Evolutionary conservation across 2,113 vertebrate species (phyloP).

Genomic region (Oryzias woworae): DNA sequence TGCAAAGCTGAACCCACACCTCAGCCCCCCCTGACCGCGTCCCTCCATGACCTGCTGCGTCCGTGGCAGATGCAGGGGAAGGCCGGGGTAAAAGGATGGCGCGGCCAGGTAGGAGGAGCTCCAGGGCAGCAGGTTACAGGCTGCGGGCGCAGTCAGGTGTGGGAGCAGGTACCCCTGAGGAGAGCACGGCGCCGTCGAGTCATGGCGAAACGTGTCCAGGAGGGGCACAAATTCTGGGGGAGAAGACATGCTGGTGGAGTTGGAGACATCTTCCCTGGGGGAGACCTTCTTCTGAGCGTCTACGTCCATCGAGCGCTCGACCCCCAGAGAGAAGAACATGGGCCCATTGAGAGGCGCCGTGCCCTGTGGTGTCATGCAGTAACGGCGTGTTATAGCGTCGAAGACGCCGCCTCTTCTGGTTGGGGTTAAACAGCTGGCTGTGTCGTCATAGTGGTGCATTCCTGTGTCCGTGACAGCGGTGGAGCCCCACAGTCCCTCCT

Average conservation of each 20-base stretch:
- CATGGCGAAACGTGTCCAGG: not conserved
- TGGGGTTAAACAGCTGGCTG: constrained; percentile 6
- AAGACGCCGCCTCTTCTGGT: not conserved
- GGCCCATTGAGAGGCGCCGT: not conserved
- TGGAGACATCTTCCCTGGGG: constrained; percentile 35
- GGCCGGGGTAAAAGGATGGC: constrained; percentile 31
- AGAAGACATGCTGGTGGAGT: not conserved
- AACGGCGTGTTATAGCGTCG: constrained; percentile 1
- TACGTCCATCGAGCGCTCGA: constrained; percentile 7
- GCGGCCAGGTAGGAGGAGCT: constrained; percentile 32
- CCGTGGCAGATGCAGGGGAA: constrained; percentile 43
- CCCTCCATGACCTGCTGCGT: constrained; percentile 15
- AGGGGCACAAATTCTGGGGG: constrained; percentile 3
- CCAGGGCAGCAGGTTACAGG: constrained; percentile 54
- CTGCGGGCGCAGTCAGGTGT: constrained; percentile 13
- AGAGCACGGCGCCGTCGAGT: constrained; percentile 16
- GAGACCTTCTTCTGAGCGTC: constrained; percentile 46
- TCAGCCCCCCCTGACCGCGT: constrained; percentile 23
- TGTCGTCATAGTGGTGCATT: not conserved
- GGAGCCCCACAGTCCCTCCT: constrained; percentile 16
- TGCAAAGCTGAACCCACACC: constrained; percentile 25
- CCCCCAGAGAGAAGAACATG: not conserved
- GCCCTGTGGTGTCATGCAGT: constrained; percentile 3
- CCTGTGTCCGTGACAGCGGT: not conserved
- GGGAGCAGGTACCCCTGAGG: constrained; percentile 47